phyloP scores from a whole-genome alignment of 2,888 invertebrate species.

The Eristalinus sepulchralis region DNA sequence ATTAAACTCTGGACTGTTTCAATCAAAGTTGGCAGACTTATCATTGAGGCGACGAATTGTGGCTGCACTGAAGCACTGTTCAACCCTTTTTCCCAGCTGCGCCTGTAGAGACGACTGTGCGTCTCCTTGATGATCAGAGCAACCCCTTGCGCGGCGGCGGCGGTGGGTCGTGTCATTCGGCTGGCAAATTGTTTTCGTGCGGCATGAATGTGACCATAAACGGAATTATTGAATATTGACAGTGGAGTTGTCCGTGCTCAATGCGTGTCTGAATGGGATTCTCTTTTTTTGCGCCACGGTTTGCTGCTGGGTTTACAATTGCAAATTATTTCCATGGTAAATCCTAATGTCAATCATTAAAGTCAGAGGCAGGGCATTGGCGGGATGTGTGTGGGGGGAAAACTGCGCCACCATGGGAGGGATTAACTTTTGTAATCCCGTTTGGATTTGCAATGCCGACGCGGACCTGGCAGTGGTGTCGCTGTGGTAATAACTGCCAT shows the following conservation, averaged over 20 bases:
- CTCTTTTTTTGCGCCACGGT: neutral
- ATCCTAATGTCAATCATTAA: slow-evolving; percentile 72
- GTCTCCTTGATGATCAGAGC: neutral
- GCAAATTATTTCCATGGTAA: slow-evolving; percentile 70
- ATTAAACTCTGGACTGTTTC: slow-evolving; percentile 71
- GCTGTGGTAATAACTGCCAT: slow-evolving; percentile 55
- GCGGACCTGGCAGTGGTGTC: slow-evolving; percentile 44
- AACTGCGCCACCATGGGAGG: slow-evolving; percentile 23
- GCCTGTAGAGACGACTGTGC: slow-evolving; percentile 14
- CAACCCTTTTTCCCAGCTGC: slow-evolving; percentile 64
- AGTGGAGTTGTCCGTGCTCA: slow-evolving; percentile 32
- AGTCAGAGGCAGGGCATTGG: slow-evolving; percentile 53
- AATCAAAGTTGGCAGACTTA: slow-evolving; percentile 71
- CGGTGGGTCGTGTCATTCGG: slow-evolving; percentile 25
- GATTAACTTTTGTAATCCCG: slow-evolving; percentile 69
- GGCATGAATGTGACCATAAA: slow-evolving; percentile 70
- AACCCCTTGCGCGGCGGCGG: slow-evolving; percentile 57
- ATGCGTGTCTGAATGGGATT: slow-evolving; percentile 59
- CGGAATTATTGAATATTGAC: slow-evolving; percentile 72
- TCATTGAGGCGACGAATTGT: slow-evolving; percentile 32
- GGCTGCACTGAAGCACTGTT: slow-evolving; percentile 34
- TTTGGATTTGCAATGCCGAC: slow-evolving; percentile 54
- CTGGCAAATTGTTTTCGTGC: slow-evolving; percentile 69
- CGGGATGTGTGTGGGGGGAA: slow-evolving; percentile 4
- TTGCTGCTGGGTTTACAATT: slow-evolving; percentile 55